Conservation (phyloP, 2,888 invertebrate species). For the Aleiodes leptofemur region DNA sequence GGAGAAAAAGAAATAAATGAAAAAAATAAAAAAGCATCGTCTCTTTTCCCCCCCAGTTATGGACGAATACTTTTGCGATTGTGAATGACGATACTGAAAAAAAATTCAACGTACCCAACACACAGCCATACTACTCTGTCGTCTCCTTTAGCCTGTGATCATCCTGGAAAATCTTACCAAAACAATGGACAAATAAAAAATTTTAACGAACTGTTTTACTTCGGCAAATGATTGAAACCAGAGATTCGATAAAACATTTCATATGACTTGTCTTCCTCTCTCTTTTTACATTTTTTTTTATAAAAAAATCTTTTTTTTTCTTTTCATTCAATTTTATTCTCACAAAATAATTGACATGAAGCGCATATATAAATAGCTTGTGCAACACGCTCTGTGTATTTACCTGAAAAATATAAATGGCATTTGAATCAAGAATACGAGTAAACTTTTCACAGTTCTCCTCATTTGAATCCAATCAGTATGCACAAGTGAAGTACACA, state of each 20-base stretch:
- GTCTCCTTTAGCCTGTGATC: slow-evolving; percentile 42
- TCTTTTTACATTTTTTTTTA: not conserved
- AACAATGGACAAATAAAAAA: slow-evolving; percentile 32
- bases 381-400: not conserved
- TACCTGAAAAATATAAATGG: slow-evolving; percentile 32
- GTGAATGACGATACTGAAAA: slow-evolving; percentile 52
- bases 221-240: not conserved
- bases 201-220: slow-evolving; percentile 17
- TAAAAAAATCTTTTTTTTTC: not conserved
- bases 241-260: slow-evolving; percentile 10
- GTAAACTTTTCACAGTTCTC: slow-evolving; percentile 33
- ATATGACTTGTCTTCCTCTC: slow-evolving; percentile 18
- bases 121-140: slow-evolving; percentile 34
- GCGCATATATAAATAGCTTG: not conserved
- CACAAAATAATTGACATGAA: slow-evolving; percentile 13
- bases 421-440: slow-evolving; percentile 36
- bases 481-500: slow-evolving; percentile 38
- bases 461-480: slow-evolving; percentile 46
- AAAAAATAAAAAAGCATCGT: too few relatives aligned
- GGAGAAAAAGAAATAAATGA: slow-evolving; percentile 19
- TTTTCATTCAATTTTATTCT: not conserved
- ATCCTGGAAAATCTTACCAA: slow-evolving; percentile 39
- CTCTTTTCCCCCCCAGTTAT: slow-evolving; percentile 48
- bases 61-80: slow-evolving; percentile 58
- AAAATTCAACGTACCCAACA: slow-evolving; percentile 35